These are phyloP conservation scores for Rhagium mordax DNA, from an alignment of 2,888 invertebrate genomes.

Conservation along the genomic window DNA sequence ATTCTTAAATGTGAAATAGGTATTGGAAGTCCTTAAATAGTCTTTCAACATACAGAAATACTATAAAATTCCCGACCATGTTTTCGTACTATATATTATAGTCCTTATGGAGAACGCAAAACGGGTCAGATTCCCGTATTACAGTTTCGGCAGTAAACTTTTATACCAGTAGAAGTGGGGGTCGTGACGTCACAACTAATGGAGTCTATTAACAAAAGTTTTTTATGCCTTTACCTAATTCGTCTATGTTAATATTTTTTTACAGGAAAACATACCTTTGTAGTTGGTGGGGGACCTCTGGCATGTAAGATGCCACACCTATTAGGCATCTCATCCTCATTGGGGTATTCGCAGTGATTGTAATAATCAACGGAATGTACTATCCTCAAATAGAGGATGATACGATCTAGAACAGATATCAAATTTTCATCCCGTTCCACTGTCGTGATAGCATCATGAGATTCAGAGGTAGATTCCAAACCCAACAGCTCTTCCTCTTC, in stretches of 20 bases:
- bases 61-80: too few species aligned
- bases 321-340: constrained; percentile 99
- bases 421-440: constrained; percentile 83
- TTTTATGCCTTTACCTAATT: too few species aligned
- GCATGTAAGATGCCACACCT: constrained; percentile 99
- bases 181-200: too few species aligned
- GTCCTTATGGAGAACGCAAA: too few species aligned
- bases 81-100: too few species aligned
- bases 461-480: constrained; percentile 72
- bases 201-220: too few species aligned
- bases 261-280: constrained; percentile 72
- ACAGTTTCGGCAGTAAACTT: too few species aligned
- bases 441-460: constrained; percentile 68
- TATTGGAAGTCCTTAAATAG: too few species aligned
- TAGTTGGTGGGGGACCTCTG: constrained; percentile 88
- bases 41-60: too few species aligned
- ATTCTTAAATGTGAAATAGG: too few species aligned
- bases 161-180: too few species aligned
- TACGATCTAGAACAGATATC: constrained; percentile 81
- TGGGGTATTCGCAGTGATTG: constrained; percentile 98
- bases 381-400: constrained; percentile 93
- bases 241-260: not conserved
- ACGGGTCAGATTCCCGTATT: too few species aligned
- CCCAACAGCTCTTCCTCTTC: constrained; percentile 97
- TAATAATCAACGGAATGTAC: constrained; percentile 99